Base-by-base conservation (phyloP, 2,113 vertebrate genomes). In the Ranitomeya imitator region DNA sequence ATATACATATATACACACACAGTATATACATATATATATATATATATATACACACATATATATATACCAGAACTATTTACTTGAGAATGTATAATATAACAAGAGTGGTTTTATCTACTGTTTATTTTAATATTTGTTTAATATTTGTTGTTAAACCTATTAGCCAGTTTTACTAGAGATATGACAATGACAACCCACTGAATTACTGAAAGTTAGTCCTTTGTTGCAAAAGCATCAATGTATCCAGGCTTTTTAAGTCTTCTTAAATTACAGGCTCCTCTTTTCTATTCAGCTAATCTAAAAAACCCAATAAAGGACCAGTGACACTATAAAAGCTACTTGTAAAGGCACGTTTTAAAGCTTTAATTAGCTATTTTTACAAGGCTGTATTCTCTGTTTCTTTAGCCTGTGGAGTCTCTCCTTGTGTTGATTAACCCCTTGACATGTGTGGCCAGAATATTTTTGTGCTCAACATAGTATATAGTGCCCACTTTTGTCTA, bases 361-460 rank as follows among this genome's bases (percentile, higher is more conserved):
- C 92, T 95, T 96, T 95, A 95, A 96, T 96, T 95, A 94, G 94
- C 91, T 94, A 91, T 81, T 92, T 95, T 96, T 95, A 96, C 92
- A 93, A 90, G 73, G 51, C 92, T 92, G 91, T 88, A 89, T 93
- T 94, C 95, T 93, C 93, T 94, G 91, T 93, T 94, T 93, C 92
- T 93, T 91, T 92, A 94, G 92, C 86, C 90, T 92, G 92, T 63
- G 88, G 90, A 93, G 91, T 90, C 91, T 91, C 92, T 91, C 90
- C 89, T 88, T 91, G 91, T 92, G 91, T 91, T 92, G 91, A 91
- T 93, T 92, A 93, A 92, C 92, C 91, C 90, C 91, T 90, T 86
- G 90, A 90, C 74, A 57, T 86, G 88, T 78, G 81, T 86, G 83
- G 73, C 87, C 90, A 90, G 86, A 23, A 54, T 15, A 23, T 21